Conservation (phyloP, 2,888 invertebrate genomes). For the Helicoverpa assulta region DNA sequence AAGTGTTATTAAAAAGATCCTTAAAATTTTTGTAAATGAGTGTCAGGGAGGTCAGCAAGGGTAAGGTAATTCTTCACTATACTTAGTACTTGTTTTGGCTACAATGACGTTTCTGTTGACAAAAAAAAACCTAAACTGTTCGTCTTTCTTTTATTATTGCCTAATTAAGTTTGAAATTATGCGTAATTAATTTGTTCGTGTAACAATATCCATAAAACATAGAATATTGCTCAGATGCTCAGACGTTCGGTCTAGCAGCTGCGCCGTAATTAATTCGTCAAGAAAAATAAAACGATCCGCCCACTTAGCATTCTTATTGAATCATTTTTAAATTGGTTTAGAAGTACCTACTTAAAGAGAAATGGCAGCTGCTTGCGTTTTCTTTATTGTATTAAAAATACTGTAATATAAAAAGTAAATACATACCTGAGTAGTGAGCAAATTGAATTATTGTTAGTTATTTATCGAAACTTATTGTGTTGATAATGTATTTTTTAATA, state of each 20-base stretch:
- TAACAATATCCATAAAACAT: conserved; percentile 27
- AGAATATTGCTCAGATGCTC: conserved; percentile 21
- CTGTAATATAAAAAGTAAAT: too few species aligned
- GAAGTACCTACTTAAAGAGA: conserved; percentile 16
- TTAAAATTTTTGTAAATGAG: too few species aligned
- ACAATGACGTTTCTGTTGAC: too few species aligned
- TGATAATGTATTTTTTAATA: too few species aligned
- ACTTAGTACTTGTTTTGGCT: too few species aligned
- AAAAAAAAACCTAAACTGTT: neutral
- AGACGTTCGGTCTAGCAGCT: conserved; percentile 41
- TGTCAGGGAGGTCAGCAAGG: too few species aligned
- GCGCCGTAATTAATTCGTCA: conserved; percentile 45
- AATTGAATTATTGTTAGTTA: too few species aligned
- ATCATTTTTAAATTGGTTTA: conserved; percentile 46
- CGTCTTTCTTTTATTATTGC: neutral
- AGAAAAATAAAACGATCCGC: conserved; percentile 36
- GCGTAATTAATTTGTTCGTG: conserved; percentile 38
- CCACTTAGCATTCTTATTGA: conserved; percentile 45
- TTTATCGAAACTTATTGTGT: too few species aligned
- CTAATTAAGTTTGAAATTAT: neutral
- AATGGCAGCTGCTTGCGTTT: neutral
- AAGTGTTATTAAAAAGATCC: too few species aligned
- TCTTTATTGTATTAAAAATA: neutral
- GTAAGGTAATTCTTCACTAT: too few species aligned
- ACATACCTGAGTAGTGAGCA: too few species aligned